Conservation (phyloP, 2,797 vertebrate genomes). For the Gambelia wislizenii region DNA sequence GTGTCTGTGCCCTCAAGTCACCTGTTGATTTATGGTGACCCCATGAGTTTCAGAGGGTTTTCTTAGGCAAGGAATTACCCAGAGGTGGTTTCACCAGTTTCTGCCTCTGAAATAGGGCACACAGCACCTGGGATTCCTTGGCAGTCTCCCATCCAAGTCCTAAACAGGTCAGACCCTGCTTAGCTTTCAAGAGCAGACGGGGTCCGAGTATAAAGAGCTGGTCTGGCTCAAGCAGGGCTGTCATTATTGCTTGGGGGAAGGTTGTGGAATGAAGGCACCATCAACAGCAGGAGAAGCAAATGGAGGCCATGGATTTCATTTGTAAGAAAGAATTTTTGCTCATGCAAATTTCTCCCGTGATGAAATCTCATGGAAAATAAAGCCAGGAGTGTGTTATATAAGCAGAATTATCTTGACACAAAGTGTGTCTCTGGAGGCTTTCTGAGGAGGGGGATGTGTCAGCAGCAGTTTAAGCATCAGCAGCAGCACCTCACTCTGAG, state of each 20-base stretch:
- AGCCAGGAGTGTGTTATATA: constrained; percentile 54
- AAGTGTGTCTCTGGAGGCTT: constrained; percentile 51
- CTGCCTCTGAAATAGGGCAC: too few relatives aligned
- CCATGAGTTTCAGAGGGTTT: too few relatives aligned
- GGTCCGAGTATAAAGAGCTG: not conserved
- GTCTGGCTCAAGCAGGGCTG: not conserved
- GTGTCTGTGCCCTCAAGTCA: too few relatives aligned
- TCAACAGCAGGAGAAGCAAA: not conserved
- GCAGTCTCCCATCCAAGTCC: too few relatives aligned
- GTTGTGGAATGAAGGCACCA: not conserved
- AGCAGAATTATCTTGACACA: constrained; percentile 64
- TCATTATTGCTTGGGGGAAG: too few relatives aligned
- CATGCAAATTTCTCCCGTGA: not conserved
- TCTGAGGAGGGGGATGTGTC: not conserved
- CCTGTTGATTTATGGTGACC: too few relatives aligned
- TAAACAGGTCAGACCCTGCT: too few relatives aligned
- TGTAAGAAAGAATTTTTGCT: not conserved
- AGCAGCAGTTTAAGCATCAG: constrained; percentile 34
- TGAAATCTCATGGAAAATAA: not conserved
- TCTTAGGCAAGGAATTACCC: too few relatives aligned
- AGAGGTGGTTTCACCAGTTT: too few relatives aligned
- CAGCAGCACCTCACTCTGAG: not conserved
- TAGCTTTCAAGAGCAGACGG: too few relatives aligned
- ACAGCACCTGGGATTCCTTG: too few relatives aligned
- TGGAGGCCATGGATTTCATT: not conserved